Evolutionary conservation across 2,888 invertebrate species (phyloP), one percentile per base, ranked within the genome.

Genomic region (Spisula solida): DNA sequence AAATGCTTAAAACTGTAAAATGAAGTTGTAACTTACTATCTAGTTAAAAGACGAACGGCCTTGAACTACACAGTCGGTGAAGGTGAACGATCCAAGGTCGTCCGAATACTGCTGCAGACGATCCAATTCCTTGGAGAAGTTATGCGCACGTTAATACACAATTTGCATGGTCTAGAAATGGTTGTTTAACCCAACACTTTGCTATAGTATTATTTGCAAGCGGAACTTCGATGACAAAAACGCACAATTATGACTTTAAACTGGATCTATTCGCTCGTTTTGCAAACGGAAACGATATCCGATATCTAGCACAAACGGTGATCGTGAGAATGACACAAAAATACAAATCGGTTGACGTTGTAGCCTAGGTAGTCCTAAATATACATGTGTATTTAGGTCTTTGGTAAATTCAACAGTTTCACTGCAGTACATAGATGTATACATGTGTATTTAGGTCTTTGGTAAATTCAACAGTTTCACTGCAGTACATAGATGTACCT

Each of bases 31-130:
- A 31, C 34, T 31, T 34, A 6, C 75, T 31, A 66, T 25, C 6
- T 66, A 25, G n/a, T n/a, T n/a, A 66, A 25, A 10, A 20, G 25
- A 25, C 60, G 25, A 48, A 83, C 51, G 47, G 83, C 83, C 83
- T 83, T 83, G 75, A 83, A 70, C 83, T 31, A 16, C 6, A 75
- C 48, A 41, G 10, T 56, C n/a, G 66, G 66, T 70, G 70, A 83
- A 83, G 83, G 83, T 83, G 83, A 83, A 82, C 47, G 10, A 20
- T 34, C 83, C 83, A 83, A 83, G 83, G 83, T 70, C 83, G 83
- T 51, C 51, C 51, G 29, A 31, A 47, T 31, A 51, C 5, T 18
- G 25, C 14, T 83, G 83, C 83, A 83, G 83, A 83, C 83, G 83
- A 83, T 60, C n/a, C 25, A 25, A 66, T 25, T 66, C n/a, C 6